A percentile compares a stretch with the other conserved stretches of the same genome.
phyloP scores from a whole-genome alignment of 2,113 vertebrate species.

The Enhydra lutris region DNA sequence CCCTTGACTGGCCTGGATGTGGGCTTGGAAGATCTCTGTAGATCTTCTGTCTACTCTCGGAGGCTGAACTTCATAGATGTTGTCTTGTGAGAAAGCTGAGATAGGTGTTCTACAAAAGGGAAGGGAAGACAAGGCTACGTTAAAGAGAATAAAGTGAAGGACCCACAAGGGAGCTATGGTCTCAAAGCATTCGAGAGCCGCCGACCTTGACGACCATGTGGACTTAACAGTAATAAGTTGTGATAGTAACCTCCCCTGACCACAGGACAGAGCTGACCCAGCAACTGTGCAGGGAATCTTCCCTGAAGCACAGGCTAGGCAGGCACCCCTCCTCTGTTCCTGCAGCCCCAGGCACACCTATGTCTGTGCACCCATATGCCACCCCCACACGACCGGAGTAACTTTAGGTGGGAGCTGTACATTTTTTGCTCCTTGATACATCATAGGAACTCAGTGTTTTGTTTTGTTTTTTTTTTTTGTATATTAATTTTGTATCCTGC shows the following conservation, averaged over 20 bases:
- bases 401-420: neutral
- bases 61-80: slow-evolving; percentile 88
- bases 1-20: slow-evolving; percentile 88
- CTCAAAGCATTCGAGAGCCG: neutral
- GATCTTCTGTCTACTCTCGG: slow-evolving; percentile 88
- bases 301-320: neutral
- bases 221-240: neutral
- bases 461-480: neutral
- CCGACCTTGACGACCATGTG: fast-evolving
- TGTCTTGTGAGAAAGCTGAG: slow-evolving; percentile 91
- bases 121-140: neutral
- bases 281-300: neutral
- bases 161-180: neutral
- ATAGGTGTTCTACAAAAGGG: slow-evolving; percentile 86
- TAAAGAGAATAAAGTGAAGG: neutral
- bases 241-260: neutral
- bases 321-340: neutral
- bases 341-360: neutral
- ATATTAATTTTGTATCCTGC: neutral
- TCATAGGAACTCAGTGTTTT: neutral
- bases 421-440: neutral
- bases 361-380: neutral
- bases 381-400: neutral
- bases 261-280: neutral
- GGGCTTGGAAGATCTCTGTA: slow-evolving; percentile 89